Conservation (phyloP, 1,140 invertebrate species). For the Cydia pomonella region DNA sequence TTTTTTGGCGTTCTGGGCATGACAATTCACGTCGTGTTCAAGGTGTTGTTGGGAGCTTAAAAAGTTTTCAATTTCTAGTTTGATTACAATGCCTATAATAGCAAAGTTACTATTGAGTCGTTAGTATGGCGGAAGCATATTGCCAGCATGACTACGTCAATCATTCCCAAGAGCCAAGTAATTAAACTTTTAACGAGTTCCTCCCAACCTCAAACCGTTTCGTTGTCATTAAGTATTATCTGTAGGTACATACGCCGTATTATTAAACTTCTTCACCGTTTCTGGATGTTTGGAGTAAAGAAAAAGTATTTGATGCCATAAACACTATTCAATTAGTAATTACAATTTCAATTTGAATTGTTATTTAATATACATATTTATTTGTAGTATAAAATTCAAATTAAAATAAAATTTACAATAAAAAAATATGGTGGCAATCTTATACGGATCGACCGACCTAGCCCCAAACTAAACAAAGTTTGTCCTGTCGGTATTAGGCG, state of each 20-base stretch:
- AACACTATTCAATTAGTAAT: neutral
- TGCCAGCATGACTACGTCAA: constrained; percentile 14
- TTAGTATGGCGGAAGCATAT: constrained; percentile 9
- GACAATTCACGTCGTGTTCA: too few relatives aligned
- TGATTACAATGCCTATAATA: neutral
- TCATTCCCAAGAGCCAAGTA: constrained; percentile 17
- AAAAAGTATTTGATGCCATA: neutral
- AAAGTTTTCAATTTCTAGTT: neutral
- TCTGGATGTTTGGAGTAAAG: neutral
- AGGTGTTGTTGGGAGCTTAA: neutral
- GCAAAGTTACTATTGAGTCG: neutral
- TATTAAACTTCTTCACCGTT: neutral
- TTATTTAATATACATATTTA: too few relatives aligned
- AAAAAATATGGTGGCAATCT: too few relatives aligned
- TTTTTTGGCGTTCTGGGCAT: too few relatives aligned
- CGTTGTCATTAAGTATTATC: constrained; percentile 11
- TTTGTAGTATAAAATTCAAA: too few relatives aligned
- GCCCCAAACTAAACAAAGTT: too few relatives aligned
- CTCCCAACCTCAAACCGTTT: constrained; percentile 14
- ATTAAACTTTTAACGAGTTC: constrained; percentile 32
- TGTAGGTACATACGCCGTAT: neutral
- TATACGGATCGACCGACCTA: too few relatives aligned
- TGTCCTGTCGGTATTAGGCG: too few relatives aligned
- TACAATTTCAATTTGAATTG: too few relatives aligned
- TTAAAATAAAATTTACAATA: too few relatives aligned